phyloP scores from a whole-genome alignment of 2,797 vertebrate genomes.

The Thripadectes ignobilis region DNA sequence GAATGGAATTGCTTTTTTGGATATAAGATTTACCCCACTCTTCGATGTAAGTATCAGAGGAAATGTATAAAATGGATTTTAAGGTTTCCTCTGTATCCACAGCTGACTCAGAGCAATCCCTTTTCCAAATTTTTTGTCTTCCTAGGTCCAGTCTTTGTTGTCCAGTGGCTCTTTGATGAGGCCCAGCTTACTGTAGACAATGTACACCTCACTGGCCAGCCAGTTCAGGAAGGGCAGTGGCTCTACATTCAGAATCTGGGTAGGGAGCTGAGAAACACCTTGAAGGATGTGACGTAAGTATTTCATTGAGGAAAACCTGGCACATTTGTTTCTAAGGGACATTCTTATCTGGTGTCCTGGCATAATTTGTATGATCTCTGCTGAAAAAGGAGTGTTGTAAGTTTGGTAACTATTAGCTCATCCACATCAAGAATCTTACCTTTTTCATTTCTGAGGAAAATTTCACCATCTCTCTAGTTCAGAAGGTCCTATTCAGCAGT shows the following conservation, averaged over 20 bases:
- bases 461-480: neutral
- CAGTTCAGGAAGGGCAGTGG: slow-evolving; percentile 95
- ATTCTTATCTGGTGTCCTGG: neutral
- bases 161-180: slow-evolving; percentile 98
- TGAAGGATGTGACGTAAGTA: slow-evolving; percentile 93
- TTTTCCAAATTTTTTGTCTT: neutral
- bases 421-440: neutral
- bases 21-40: slow-evolving; percentile 93
- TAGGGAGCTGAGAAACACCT: slow-evolving; percentile 90
- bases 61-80: neutral
- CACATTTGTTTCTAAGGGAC: neutral
- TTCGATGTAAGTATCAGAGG: slow-evolving; percentile 85
- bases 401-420: neutral
- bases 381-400: neutral
- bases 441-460: neutral
- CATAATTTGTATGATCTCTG: neutral
- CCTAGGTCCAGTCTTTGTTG: slow-evolving; percentile 93
- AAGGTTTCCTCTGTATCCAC: neutral
- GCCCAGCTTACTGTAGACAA: slow-evolving; percentile 96
- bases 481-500: neutral
- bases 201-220: slow-evolving; percentile 93
- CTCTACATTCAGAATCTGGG: slow-evolving; percentile 96
- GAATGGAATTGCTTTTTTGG: slow-evolving; percentile 99
- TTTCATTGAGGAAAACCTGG: neutral
- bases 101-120: neutral